Percentiles rank a stretch among this genome's conserved stretches.
Conservation (phyloP, 2,797 vertebrate genomes). For the Sebastes oblongus region DNA sequence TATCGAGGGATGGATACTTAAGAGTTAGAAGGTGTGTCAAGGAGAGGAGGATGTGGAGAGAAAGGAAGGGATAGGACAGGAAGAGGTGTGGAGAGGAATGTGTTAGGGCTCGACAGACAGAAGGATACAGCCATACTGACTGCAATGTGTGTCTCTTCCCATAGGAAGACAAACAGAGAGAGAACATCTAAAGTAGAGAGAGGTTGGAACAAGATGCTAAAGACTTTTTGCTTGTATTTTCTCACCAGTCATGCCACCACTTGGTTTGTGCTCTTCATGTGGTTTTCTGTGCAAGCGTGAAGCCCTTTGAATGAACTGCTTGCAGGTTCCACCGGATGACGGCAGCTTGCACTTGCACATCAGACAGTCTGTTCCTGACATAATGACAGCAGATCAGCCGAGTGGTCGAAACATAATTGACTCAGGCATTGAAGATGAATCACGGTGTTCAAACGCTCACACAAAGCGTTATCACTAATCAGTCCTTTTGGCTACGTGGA, state of each 20-base stretch:
- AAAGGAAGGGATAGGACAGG: conserved; percentile 51
- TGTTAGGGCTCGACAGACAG: conserved; percentile 15
- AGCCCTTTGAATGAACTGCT: background rate
- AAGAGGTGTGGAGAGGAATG: conserved; percentile 58
- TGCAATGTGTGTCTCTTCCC: background rate
- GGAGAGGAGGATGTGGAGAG: conserved; percentile 20
- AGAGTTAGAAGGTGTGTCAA: background rate
- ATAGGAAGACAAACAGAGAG: background rate
- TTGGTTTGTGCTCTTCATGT: background rate
- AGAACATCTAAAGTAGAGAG: background rate
- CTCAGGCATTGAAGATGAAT: conserved; percentile 3
- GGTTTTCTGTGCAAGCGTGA: conserved; percentile 2
- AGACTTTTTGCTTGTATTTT: background rate
- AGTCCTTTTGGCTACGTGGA: background rate
- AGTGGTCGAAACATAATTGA: background rate
- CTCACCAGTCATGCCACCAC: background rate
- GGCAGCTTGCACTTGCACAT: background rate
- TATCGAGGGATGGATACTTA: background rate
- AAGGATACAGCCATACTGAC: conserved; percentile 17
- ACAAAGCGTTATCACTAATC: background rate
- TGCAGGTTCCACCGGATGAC: background rate
- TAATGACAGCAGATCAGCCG: background rate
- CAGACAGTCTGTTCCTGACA: background rate
- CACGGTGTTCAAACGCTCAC: background rate
- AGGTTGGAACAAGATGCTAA: background rate